Base-by-base conservation (phyloP, 2,797 vertebrate species). In the Dendrocincla tyrannina region DNA sequence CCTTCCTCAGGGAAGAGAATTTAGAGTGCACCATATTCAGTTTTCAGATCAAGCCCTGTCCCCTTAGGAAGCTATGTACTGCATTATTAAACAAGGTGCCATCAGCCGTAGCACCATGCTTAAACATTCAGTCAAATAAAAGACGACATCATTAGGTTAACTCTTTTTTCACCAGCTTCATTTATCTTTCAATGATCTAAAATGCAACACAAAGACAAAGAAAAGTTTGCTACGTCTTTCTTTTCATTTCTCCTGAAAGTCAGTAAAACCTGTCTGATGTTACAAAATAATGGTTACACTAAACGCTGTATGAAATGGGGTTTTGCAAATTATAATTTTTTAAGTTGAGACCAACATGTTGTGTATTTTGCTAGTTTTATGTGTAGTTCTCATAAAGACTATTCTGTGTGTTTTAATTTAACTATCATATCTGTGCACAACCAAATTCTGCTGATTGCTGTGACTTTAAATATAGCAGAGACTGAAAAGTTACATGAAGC, bases 71-170 rank as follows among this genome's bases (percentile, higher is more conserved):
- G 96, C 88, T 33, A 25, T 88, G 93, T 94, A 91, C 95, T 98
- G 97, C 97, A 98, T 98, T 98, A 98, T 98, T 98, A 97, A 98
- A 98, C 92, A 96, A 97, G 97, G 97, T 97, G 98, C 97, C 98
- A 98, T 98, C 98, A 98, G 97, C 98, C 85, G 32, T 92, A 96
- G 97, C 92, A 94, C 97, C 97, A 96, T 97, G 97, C 97, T 98
- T 97, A 98, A 98, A 98, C 97, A 98, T 98, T 98, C 98, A 98
- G 97, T 97, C 92, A 92, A 95, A 98, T 98, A 97, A 94, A 97
- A 97, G 89, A 93, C 77, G 93, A 92, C 95, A 95, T 96, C 94
- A 83, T 96, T 96, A 96, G 76, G 88, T 98, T 98, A 98, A 97
- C 94, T 96, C 97, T 96, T 97, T 95, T 91, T 86, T 85, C 55